Evolutionary conservation across 2,113 vertebrate genomes (phyloP), one percentile per base, ranked within the genome.

Genomic region (Ceyx margarethae): DNA sequence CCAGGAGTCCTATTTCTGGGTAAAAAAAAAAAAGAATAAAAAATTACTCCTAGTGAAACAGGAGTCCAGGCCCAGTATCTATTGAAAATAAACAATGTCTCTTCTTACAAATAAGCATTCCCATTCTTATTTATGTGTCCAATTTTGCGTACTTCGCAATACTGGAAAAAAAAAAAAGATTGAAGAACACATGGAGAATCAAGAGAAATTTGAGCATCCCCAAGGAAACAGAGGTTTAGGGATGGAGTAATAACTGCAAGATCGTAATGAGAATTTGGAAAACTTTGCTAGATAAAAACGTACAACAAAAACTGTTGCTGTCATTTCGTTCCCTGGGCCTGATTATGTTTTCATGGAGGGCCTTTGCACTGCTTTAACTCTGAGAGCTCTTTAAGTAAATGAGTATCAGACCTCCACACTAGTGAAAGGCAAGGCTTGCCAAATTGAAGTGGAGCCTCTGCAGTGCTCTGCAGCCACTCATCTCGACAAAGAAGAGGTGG

Each of bases 201-300:
- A n/a, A 58, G 81, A 89, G 95, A 96, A 96, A 96, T 40, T 29
- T 89, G 92, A 95, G 92, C 68, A 85, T 89, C 96, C 89, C 96
- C 2, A 1, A 85, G 94, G 95, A 96, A 82, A 58, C 29, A 28
- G 87, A 87, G 94, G 91, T 91, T 92, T 91, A 74, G 79, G 89
- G 89, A 91, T 3, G 26, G 81, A 65, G 91, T 13, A 96, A 80
- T 74, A 92, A 89, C 72, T 82, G 89, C 53, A 37, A 26, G 92
- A 77, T 33, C 15, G 82, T 71, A 89, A 94, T 54, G 76, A 91
- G 87, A 64, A 51, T 61, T 89, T 94, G 94, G 92, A 96, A 96
- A 74, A 80, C 72, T 74, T 23, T 7, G 65, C 94, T 87, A 91
- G 91, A 94, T 91, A 93, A 94, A 91, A 89, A 87, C 33, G 0